Evolutionary conservation across 2,797 vertebrate species (phyloP).

Genomic region (Rhincodon typus): DNA sequence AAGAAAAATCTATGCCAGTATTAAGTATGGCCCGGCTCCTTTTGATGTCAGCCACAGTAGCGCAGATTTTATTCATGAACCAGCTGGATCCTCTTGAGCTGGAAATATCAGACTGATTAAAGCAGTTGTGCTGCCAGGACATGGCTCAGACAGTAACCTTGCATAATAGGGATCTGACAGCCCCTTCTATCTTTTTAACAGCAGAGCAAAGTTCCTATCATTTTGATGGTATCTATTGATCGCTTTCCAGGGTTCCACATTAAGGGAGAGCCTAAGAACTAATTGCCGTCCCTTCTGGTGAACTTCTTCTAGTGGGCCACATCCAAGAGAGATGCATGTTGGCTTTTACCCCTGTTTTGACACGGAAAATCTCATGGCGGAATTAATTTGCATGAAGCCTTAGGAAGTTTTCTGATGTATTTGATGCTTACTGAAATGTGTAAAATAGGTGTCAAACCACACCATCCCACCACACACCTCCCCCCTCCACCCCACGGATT

Average conservation of each 20-base stretch:
- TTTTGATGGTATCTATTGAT: background rate
- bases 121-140: constrained; percentile 14
- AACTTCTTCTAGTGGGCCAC: no score
- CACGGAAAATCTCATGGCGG: background rate
- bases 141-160: constrained; percentile 13
- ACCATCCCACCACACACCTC: no score
- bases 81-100: constrained; percentile 27
- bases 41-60: constrained; percentile 31
- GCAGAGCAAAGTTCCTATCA: background rate
- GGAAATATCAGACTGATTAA: constrained; percentile 33
- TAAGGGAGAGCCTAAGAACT: background rate
- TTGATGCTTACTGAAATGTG: background rate
- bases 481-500: no score
- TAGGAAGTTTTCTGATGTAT: background rate
- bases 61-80: constrained; percentile 27
- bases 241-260: background rate
- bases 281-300: background rate
- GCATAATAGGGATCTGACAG: constrained; percentile 20
- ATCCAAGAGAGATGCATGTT: background rate
- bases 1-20: background rate
- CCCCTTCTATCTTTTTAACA: background rate
- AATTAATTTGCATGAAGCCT: background rate
- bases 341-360: background rate
- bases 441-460: background rate
- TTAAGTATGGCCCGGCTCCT: background rate